Evolutionary conservation across 2,797 vertebrate genomes (phyloP), one percentile per base, ranked within the genome.

Genomic region (Propithecus deckenii): DNA sequence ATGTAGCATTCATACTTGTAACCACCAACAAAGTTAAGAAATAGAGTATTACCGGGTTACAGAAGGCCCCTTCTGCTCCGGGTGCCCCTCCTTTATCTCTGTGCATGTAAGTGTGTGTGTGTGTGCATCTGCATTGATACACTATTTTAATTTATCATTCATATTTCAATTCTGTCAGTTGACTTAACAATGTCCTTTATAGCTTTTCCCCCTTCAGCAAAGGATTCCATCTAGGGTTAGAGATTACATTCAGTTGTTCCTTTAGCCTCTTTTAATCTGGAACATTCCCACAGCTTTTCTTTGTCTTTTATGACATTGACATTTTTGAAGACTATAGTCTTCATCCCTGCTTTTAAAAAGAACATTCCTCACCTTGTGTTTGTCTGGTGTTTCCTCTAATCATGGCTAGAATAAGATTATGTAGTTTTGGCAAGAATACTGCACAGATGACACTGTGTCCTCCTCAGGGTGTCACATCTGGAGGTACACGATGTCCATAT

Each of bases 241-340:
- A 86, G 32, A 10, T 86, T 80, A 81, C 48, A 75, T 67, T 86
- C 55, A 89, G 32, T 59, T 65, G 43, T 46, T 32, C 65, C 46
- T 74, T 91, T 88, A 92, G n/a, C 12, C 28, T 76, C 41, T 87
- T 91, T 76, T 87, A 69, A 50, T 61, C 59, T 55, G 52, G 94
- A 84, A 76, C 14, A 46, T 76, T 76, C 80, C 22, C 22, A 50
- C 12, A 75, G 80, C 12, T 57, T 96, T 86, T 46, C 61, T 50
- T 90, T 79, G 25, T 74, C 55, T 61, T 79, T 52, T 63, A 17
- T 88, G 46, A 75, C 46, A 74, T 25, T 25, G 48, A 43, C 5
- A 48, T 74, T 46, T 75, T 61, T n/a, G 35, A 67, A 88, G 38
- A 59, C 18, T 65, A 12, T 35, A 72, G 52, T 80, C 15, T 41